These are phyloP conservation scores for Carterocephalus palaemon DNA, from an alignment of 2,888 invertebrate species.

Conservation along the genomic window DNA sequence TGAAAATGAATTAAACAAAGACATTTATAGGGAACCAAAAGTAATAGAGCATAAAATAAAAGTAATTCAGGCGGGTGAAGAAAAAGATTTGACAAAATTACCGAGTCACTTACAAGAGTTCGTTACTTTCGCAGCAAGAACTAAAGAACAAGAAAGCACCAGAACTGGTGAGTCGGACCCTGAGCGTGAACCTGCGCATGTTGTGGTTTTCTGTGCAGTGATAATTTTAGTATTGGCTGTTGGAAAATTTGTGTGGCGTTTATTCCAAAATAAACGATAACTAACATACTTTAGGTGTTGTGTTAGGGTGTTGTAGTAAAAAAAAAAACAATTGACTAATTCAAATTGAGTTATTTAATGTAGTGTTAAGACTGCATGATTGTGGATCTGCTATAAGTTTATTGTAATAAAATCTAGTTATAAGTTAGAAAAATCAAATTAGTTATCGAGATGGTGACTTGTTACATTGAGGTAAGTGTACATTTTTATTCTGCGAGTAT, in stretches of 20 bases:
- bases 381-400: constrained; percentile 19
- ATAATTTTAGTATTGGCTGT: constrained; percentile 67
- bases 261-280: constrained; percentile 57
- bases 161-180: constrained; percentile 68
- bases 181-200: constrained; percentile 68
- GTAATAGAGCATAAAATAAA: constrained; percentile 75
- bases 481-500: no score
- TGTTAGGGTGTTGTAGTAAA: constrained; percentile 34
- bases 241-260: constrained; percentile 61
- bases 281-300: constrained; percentile 48
- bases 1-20: constrained; percentile 61
- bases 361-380: constrained; percentile 26
- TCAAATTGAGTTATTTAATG: not conserved
- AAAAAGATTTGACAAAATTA: constrained; percentile 81
- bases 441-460: no score
- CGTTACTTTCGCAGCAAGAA: constrained; percentile 80
- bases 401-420: not conserved
- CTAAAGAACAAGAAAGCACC: constrained; percentile 76
- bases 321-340: constrained; percentile 1
- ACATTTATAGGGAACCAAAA: constrained; percentile 62
- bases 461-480: no score
- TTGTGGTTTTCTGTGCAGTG: constrained; percentile 73
- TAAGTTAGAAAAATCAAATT: no score
- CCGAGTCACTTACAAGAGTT: constrained; percentile 90
- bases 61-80: constrained; percentile 82